Conservation (phyloP, 1,140 invertebrate genomes). For the Danaus melanippus region DNA sequence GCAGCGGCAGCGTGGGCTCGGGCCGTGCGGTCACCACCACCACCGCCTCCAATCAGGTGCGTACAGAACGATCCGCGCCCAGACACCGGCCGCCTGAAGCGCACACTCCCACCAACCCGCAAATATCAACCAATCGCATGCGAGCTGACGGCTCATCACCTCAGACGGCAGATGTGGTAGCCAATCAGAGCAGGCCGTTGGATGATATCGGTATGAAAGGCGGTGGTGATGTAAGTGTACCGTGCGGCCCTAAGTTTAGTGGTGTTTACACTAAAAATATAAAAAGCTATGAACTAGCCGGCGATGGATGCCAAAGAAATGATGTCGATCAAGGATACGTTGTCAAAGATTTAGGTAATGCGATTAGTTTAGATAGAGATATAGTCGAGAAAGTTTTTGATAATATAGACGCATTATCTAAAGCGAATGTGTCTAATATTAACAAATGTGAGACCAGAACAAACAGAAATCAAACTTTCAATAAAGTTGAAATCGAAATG, state of each 20-base stretch:
- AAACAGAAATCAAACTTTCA: no score
- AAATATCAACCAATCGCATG: slow-evolving; percentile 1
- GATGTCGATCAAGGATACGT: background rate
- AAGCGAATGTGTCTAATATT: slow-evolving; percentile 8
- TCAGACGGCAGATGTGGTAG: background rate
- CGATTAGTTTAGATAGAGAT: no score
- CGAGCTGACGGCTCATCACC: no score
- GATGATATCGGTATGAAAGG: background rate
- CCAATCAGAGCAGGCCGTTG: slow-evolving; percentile 14
- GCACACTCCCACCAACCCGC: background rate
- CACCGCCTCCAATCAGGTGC: slow-evolving; percentile 67
- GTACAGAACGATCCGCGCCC: slow-evolving; percentile 32
- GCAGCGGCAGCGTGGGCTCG: slow-evolving; percentile 60
- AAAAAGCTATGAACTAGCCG: background rate
- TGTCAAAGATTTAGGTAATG: background rate
- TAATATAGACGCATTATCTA: no score
- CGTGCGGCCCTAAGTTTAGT: slow-evolving; percentile 19
- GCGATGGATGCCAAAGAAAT: slow-evolving; percentile 2
- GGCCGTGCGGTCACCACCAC: slow-evolving; percentile 68
- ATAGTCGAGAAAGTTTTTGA: no score
- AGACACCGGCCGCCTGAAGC: slow-evolving; percentile 4
- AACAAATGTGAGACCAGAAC: slow-evolving; percentile 27
- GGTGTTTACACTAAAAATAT: slow-evolving; percentile 1
- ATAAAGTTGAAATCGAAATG: background rate
- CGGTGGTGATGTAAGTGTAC: slow-evolving; percentile 14